phyloP scores from a whole-genome alignment of 1,140 invertebrate species.

The Pseudobourletiella spinata region DNA sequence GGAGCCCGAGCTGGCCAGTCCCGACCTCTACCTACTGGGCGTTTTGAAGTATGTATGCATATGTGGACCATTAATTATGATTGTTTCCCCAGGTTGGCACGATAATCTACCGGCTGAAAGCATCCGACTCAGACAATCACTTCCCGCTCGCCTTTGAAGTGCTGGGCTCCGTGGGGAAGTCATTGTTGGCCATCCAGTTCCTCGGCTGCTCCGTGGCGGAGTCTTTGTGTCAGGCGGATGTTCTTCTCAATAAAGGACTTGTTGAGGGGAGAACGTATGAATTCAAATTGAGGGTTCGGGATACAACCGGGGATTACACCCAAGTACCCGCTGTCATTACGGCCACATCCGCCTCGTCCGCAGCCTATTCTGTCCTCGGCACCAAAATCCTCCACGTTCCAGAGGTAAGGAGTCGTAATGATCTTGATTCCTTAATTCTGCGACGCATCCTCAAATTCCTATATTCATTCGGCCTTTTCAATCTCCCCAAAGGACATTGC shows the following conservation, averaged over 20 bases:
- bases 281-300: slow-evolving; percentile 58
- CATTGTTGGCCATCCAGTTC: slow-evolving; percentile 24
- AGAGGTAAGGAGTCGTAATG: no score
- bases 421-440: no score
- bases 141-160: slow-evolving; percentile 73
- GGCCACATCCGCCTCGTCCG: slow-evolving; percentile 68
- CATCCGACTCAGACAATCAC: slow-evolving; percentile 75
- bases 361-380: slow-evolving; percentile 61
- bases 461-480: no score
- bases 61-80: no score
- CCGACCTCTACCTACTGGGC: no score
- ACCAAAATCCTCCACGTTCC: slow-evolving; percentile 27
- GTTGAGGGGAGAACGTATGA: slow-evolving; percentile 69
- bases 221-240: slow-evolving; percentile 51
- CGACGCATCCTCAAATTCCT: no score
- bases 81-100: slow-evolving; percentile 52
- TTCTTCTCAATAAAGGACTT: slow-evolving; percentile 60
- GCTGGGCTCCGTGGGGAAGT: slow-evolving; percentile 44
- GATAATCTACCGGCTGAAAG: slow-evolving; percentile 73
- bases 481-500: no score
- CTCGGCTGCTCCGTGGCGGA: slow-evolving; percentile 26
- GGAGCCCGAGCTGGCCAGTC: no score
- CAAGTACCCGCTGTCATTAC: slow-evolving; percentile 69
- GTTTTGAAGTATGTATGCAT: no score
- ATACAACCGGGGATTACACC: slow-evolving; percentile 64